These are phyloP conservation scores for Pantherophis vulpinus DNA, from an alignment of 2,797 vertebrate species.

Conservation along the genomic window DNA sequence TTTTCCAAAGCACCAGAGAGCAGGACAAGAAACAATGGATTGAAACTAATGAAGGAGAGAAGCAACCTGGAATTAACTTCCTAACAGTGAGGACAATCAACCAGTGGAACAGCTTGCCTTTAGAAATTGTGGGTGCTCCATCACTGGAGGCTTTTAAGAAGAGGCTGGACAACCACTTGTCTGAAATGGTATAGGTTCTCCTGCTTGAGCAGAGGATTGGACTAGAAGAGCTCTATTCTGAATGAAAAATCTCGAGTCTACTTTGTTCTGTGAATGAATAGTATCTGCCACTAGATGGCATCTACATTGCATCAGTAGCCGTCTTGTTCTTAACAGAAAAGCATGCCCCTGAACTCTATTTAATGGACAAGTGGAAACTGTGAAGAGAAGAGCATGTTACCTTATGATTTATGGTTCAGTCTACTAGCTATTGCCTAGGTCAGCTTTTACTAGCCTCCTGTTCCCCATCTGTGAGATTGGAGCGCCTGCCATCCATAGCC, in stretches of 20 bases:
- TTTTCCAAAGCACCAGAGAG: neutral
- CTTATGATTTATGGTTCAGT: neutral
- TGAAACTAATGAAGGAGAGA: neutral
- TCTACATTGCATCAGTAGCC: accelerated
- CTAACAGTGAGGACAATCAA: neutral
- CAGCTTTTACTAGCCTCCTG: neutral
- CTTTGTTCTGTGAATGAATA: neutral
- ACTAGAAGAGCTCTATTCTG: neutral
- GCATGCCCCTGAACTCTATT: neutral
- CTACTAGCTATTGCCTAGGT: neutral
- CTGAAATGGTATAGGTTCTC: neutral
- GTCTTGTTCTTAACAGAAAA: no score
- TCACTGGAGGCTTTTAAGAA: neutral
- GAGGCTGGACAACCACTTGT: neutral
- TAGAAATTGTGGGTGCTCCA: neutral
- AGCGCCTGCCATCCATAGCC: neutral
- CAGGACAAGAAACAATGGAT: neutral
- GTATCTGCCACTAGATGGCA: neutral
- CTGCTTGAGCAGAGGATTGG: neutral
- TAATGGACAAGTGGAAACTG: neutral
- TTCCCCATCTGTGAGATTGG: neutral
- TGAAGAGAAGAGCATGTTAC: neutral
- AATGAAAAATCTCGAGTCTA: neutral
- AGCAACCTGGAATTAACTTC: neutral
- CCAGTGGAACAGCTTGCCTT: neutral